Percentiles rank a stretch among this genome's conserved stretches.
Evolutionary conservation across 2,797 vertebrate genomes (phyloP).

Genomic region (Otolemur crassicaudatus): DNA sequence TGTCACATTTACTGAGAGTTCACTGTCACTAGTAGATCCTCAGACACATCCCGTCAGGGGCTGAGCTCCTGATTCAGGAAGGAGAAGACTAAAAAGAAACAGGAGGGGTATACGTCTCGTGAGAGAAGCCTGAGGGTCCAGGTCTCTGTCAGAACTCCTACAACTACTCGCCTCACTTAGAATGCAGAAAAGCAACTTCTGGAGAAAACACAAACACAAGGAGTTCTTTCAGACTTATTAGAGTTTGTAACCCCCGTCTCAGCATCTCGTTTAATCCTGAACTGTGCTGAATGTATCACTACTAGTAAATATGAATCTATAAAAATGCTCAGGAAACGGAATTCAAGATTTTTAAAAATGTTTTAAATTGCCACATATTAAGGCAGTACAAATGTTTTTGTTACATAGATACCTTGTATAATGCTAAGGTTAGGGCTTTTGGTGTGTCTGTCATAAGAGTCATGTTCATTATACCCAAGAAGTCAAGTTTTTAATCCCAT

Average conservation of each 20-base stretch:
- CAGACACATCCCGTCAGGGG: rapidly evolving
- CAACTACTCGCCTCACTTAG: not conserved
- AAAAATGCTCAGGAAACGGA: conserved; percentile 13
- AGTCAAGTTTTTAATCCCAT: not conserved
- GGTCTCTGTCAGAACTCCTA: not conserved
- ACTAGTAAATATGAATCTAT: not conserved
- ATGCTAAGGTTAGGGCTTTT: not conserved
- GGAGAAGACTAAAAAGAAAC: not conserved
- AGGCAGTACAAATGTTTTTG: not conserved
- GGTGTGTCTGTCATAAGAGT: too few relatives aligned
- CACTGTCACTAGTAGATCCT: not conserved
- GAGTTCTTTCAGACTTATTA: not conserved
- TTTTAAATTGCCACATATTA: not conserved
- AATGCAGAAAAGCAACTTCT: not conserved
- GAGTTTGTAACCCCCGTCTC: not conserved
- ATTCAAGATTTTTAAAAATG: not conserved
- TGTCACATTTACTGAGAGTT: not conserved
- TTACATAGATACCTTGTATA: not conserved
- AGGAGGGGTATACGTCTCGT: not conserved
- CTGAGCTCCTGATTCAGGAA: not conserved
- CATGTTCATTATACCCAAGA: not conserved
- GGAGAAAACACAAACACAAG: not conserved
- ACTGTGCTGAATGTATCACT: not conserved
- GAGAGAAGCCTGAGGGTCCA: not conserved
- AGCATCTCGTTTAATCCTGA: not conserved